phyloP scores from a whole-genome alignment of 2,113 vertebrate species.

The Notothenia coriiceps region DNA sequence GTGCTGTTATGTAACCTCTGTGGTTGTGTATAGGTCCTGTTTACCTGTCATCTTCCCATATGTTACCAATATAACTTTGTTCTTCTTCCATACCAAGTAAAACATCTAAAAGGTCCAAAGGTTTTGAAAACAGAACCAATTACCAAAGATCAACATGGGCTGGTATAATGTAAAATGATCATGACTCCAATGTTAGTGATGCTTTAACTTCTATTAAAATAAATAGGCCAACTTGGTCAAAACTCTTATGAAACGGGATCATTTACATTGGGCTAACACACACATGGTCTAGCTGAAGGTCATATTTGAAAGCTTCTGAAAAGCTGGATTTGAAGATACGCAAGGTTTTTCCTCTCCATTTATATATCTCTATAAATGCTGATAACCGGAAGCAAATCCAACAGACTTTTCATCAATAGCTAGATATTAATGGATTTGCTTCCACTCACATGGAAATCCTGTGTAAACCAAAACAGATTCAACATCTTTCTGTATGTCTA shows the following conservation, averaged over 20 bases:
- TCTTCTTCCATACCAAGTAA: neutral
- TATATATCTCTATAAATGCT: neutral
- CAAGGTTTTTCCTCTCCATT: neutral
- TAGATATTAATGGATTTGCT: neutral
- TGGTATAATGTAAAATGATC: neutral
- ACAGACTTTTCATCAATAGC: neutral
- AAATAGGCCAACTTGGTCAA: neutral
- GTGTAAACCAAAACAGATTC: neutral
- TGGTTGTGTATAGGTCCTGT: slow-evolving; percentile 27
- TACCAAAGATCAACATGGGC: neutral
- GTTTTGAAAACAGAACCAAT: neutral
- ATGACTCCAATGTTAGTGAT: too few species aligned
- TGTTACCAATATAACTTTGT: neutral
- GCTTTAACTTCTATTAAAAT: neutral
- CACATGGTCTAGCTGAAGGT: neutral
- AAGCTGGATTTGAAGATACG: neutral
- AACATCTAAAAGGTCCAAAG: neutral
- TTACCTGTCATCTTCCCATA: slow-evolving; percentile 35
- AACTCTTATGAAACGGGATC: neutral
- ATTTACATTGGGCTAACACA: slow-evolving; percentile 10
- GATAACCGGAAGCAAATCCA: neutral
- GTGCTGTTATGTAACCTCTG: slow-evolving; percentile 23
- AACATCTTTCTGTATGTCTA: too few species aligned
- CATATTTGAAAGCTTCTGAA: slow-evolving; percentile 1
- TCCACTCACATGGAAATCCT: neutral